These are phyloP conservation scores for Acanthococcus lagerstroemiae DNA, from an alignment of 2,888 invertebrate species.

Conservation along the genomic window DNA sequence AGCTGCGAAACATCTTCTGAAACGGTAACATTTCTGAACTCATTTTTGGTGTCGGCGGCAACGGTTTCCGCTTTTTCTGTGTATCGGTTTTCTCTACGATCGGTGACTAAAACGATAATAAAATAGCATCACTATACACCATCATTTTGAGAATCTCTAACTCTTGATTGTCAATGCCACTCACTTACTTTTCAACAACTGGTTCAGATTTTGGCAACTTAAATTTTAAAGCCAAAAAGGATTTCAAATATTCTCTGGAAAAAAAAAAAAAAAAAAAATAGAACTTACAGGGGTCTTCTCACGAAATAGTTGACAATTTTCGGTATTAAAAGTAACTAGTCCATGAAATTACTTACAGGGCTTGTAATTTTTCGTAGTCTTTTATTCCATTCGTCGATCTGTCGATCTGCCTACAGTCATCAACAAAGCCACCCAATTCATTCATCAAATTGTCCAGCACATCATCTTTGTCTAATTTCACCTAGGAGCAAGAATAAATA, in stretches of 20 bases:
- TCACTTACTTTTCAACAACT: too few species aligned
- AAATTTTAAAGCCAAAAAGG: constrained; percentile 24
- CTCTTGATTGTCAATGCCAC: too few species aligned
- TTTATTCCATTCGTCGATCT: neutral
- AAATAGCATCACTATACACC: too few species aligned
- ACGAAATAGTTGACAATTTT: too few species aligned
- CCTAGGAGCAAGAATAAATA: constrained; percentile 3
- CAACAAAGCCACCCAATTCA: constrained; percentile 44
- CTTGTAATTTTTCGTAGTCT: neutral
- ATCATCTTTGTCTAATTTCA: constrained; percentile 59
- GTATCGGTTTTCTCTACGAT: too few species aligned
- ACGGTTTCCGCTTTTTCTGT: too few species aligned
- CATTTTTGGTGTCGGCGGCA: constrained; percentile 9
- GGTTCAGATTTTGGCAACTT: too few species aligned
- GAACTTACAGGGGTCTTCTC: neutral
- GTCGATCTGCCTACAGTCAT: too few species aligned
- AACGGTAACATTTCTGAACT: neutral
- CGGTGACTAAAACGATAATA: constrained; percentile 9
- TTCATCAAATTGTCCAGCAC: constrained; percentile 62
- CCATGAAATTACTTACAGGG: neutral
- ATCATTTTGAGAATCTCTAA: too few species aligned
- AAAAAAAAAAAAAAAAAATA: neutral
- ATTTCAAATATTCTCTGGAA: constrained; percentile 30
- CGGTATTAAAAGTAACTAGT: neutral
- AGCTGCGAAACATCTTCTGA: neutral